Conservation (phyloP, 1,140 invertebrate genomes). For the Armadillidium nasatum region DNA sequence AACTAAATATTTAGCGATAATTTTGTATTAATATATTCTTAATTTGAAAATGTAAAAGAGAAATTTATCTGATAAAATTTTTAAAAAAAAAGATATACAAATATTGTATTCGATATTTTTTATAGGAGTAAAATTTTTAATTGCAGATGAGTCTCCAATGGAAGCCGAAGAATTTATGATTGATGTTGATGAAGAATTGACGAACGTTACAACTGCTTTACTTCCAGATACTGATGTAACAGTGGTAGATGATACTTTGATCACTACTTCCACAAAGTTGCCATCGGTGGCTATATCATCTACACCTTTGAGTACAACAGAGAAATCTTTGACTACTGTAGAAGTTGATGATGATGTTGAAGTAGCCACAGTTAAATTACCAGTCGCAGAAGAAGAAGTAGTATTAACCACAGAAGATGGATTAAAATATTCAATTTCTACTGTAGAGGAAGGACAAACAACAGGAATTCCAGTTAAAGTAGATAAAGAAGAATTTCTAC, state of each 20-base stretch:
- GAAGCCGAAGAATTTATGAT: not conserved
- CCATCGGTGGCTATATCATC: not conserved
- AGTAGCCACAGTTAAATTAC: slow-evolving; percentile 16
- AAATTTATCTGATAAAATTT: too few relatives aligned
- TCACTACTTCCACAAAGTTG: slow-evolving; percentile 16
- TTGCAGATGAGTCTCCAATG: not conserved
- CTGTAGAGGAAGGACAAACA: not conserved
- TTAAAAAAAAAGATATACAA: too few relatives aligned
- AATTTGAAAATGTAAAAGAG: too few relatives aligned
- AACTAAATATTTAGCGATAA: not conserved
- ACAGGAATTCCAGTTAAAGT: not conserved
- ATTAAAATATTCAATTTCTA: not conserved
- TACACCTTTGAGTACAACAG: not conserved
- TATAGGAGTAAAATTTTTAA: not conserved
- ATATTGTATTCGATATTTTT: not conserved
- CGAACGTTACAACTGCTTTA: not conserved
- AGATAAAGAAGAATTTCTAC: not conserved
- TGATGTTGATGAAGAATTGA: not conserved
- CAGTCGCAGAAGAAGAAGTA: not conserved
- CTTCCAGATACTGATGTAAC: not conserved
- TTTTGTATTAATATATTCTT: not conserved
- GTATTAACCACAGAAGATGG: too few relatives aligned
- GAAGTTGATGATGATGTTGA: not conserved
- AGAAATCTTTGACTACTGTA: not conserved
- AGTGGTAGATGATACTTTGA: not conserved